Conservation (phyloP, 2,797 vertebrate genomes). For the Sternarchorhynchus goeldii region DNA sequence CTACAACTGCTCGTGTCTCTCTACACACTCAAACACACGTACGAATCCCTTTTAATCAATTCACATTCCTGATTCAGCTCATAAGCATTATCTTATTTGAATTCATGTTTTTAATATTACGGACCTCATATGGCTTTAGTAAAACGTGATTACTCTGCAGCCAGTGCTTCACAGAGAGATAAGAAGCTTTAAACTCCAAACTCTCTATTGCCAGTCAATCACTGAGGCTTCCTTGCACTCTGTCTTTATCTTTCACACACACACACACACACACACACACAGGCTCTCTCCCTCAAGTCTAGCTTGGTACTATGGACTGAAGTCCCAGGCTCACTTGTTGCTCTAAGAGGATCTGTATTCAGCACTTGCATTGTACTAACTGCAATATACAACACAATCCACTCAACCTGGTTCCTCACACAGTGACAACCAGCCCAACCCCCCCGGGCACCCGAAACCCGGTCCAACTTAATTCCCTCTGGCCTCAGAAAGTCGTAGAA, state of each 20-base stretch:
- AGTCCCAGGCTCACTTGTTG: not conserved
- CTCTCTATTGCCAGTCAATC: slow-evolving; percentile 57
- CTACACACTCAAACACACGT: not conserved
- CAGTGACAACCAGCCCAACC: too few species aligned
- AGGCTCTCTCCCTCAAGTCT: not conserved
- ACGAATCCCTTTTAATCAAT: not conserved
- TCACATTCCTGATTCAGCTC: slow-evolving; percentile 54
- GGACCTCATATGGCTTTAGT: slow-evolving; percentile 66
- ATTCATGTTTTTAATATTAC: slow-evolving; percentile 63
- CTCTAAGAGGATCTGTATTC: not conserved
- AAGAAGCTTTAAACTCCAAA: slow-evolving; percentile 51
- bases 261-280: slow-evolving; percentile 6
- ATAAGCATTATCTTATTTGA: slow-evolving; percentile 55
- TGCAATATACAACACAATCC: not conserved
- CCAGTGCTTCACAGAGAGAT: slow-evolving; percentile 64
- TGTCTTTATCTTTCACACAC: not conserved
- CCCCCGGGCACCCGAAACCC: too few species aligned
- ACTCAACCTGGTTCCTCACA: too few species aligned
- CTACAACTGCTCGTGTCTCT: not conserved
- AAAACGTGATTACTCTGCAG: slow-evolving; percentile 71
- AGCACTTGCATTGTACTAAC: not conserved
- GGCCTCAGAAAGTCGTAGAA: too few species aligned
- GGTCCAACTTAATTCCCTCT: too few species aligned
- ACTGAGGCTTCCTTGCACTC: slow-evolving; percentile 20
- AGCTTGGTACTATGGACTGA: not conserved